These are phyloP conservation scores for Venusia cambrica DNA, from an alignment of 2,888 invertebrate species.

Conservation along the genomic window DNA sequence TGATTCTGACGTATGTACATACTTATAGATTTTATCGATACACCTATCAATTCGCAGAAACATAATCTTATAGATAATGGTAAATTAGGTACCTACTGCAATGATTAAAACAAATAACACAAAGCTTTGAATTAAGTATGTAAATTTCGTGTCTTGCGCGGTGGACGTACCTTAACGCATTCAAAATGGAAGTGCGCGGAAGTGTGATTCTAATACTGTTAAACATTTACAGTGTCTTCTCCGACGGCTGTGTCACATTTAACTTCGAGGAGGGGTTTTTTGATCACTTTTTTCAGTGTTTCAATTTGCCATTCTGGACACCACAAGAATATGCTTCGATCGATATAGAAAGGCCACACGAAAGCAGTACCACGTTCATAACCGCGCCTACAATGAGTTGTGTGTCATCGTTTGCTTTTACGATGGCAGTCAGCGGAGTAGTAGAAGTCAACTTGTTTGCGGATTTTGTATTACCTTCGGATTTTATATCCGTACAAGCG, in stretches of 20 bases:
- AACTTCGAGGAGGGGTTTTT: constrained; percentile 44
- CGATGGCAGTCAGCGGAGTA: constrained; percentile 38
- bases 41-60: too few relatives aligned
- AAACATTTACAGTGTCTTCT: constrained; percentile 29
- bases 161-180: constrained; percentile 17
- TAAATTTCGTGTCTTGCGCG: constrained; percentile 28
- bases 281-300: constrained; percentile 41
- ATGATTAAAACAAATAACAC: constrained; percentile 33
- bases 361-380: constrained; percentile 37
- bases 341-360: constrained; percentile 31
- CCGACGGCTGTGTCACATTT: constrained; percentile 45
- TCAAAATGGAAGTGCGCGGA: constrained; percentile 28
- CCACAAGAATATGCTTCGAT: constrained; percentile 31
- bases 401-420: constrained; percentile 36
- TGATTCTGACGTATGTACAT: too few relatives aligned
- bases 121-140: constrained; percentile 30
- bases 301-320: constrained; percentile 33
- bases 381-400: constrained; percentile 36
- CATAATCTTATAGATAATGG: too few relatives aligned
- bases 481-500: constrained; percentile 42
- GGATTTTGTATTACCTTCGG: constrained; percentile 27
- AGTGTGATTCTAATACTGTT: constrained; percentile 27
- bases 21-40: too few relatives aligned
- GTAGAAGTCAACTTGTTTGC: constrained; percentile 48
- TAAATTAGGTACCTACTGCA: constrained; percentile 35